Evolutionary conservation across 2,113 vertebrate species (phyloP).

Genomic region (Neotragus pygmaeus): DNA sequence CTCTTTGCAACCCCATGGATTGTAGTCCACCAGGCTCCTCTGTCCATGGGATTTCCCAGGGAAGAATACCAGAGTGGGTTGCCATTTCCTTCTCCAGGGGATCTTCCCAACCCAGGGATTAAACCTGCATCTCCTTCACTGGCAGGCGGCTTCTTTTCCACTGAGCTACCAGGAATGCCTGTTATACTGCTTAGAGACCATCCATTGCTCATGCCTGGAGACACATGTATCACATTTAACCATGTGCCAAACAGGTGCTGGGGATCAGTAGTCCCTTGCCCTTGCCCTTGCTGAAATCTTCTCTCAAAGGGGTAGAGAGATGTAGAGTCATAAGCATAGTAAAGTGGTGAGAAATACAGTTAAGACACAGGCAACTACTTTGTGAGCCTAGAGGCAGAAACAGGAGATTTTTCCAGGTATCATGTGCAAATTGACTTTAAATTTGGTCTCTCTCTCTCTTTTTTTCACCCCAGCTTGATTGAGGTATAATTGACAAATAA

Average conservation of each 20-base stretch:
- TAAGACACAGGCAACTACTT: background rate
- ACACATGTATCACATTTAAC: background rate
- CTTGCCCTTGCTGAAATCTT: background rate
- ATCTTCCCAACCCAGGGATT: background rate
- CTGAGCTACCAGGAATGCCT: background rate
- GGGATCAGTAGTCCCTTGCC: background rate
- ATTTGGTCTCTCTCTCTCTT: background rate
- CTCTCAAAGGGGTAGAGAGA: background rate
- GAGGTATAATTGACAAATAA: background rate
- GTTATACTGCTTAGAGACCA: background rate
- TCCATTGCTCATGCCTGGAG: background rate
- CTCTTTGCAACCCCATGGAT: background rate
- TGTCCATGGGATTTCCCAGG: background rate
- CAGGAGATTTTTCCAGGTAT: background rate
- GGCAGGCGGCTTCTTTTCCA: background rate
- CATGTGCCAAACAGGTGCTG: too few species aligned
- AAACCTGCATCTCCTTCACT: background rate
- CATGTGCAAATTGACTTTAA: background rate
- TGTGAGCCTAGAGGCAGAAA: background rate
- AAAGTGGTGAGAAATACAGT: background rate
- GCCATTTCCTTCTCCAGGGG: background rate
- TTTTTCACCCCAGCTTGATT: background rate
- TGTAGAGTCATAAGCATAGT: background rate
- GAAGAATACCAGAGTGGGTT: background rate
- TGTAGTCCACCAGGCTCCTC: accelerated